Percentiles rank a stretch among this genome's conserved stretches.
These are phyloP conservation scores for Psittacus erithacus DNA, from an alignment of 2,113 vertebrate genomes.

Conservation along the genomic window DNA sequence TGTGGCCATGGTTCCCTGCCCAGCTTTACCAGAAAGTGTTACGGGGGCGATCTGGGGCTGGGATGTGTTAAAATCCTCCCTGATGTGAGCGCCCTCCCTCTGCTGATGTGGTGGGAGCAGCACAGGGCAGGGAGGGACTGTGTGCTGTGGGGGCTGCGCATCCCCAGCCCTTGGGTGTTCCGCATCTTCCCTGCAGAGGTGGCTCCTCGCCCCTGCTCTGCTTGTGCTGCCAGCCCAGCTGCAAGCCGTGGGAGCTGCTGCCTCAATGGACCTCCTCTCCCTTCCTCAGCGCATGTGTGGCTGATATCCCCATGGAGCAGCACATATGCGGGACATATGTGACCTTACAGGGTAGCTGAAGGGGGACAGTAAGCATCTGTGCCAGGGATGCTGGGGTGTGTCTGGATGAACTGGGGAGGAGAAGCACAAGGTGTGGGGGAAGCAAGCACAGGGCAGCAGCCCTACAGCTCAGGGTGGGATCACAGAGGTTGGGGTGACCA, in stretches of 20 bases:
- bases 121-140: accelerated
- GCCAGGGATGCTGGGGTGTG: accelerated
- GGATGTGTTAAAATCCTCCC: background rate
- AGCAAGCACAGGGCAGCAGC: background rate
- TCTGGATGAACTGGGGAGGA: accelerated
- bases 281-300: accelerated
- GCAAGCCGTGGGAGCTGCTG: background rate
- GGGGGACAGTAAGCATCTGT: accelerated
- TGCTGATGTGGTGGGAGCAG: background rate
- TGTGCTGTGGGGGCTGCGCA: accelerated
- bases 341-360: accelerated
- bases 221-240: background rate
- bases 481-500: background rate
- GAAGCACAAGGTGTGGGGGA: background rate
- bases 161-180: background rate
- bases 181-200: background rate
- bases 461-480: background rate
- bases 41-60: background rate
- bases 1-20: accelerated
- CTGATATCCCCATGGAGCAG: background rate
- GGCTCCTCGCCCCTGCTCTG: accelerated
- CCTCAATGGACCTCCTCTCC: accelerated
- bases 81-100: accelerated
- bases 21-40: background rate
- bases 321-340: accelerated